Percentiles rank a stretch among this genome's conserved stretches.
phyloP scores from a whole-genome alignment of 1,140 invertebrate genomes.

The Spodoptera litura region DNA sequence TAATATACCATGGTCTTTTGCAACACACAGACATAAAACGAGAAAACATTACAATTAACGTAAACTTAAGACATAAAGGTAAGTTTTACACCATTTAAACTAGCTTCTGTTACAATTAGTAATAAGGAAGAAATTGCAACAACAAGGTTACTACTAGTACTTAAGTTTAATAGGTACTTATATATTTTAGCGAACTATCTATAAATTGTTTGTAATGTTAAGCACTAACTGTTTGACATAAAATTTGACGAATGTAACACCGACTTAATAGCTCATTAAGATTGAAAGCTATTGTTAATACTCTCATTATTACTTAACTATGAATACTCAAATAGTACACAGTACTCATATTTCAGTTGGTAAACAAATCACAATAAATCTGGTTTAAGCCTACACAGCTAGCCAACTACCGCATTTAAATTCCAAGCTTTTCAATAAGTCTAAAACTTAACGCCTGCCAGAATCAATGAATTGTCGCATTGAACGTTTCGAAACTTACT shows the following conservation, averaged over 20 bases:
- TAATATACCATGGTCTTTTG: too few species aligned
- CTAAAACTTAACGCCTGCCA: slow-evolving; percentile 25
- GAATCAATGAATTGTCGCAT: slow-evolving; percentile 41
- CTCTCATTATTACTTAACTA: not conserved
- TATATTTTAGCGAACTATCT: too few species aligned
- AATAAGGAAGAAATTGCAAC: too few species aligned
- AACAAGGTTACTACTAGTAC: too few species aligned
- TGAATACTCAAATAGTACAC: not conserved
- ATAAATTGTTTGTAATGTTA: too few species aligned
- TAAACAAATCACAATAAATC: slow-evolving; percentile 16
- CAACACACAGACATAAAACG: too few species aligned
- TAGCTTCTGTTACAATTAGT: too few species aligned
- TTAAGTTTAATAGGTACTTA: too few species aligned
- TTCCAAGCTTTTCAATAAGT: slow-evolving; percentile 24
- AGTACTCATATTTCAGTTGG: slow-evolving; percentile 6
- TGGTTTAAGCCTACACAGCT: not conserved
- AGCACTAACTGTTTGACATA: too few species aligned
- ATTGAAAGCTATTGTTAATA: not conserved
- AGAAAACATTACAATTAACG: too few species aligned
- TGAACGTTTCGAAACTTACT: slow-evolving; percentile 10
- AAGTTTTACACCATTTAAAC: too few species aligned
- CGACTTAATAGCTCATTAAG: not conserved
- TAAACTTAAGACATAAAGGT: too few species aligned
- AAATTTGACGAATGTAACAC: not conserved
- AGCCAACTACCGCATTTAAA: slow-evolving; percentile 11